Base-by-base conservation (phyloP, 2,888 invertebrate genomes). In the Cheilosia vernalis region DNA sequence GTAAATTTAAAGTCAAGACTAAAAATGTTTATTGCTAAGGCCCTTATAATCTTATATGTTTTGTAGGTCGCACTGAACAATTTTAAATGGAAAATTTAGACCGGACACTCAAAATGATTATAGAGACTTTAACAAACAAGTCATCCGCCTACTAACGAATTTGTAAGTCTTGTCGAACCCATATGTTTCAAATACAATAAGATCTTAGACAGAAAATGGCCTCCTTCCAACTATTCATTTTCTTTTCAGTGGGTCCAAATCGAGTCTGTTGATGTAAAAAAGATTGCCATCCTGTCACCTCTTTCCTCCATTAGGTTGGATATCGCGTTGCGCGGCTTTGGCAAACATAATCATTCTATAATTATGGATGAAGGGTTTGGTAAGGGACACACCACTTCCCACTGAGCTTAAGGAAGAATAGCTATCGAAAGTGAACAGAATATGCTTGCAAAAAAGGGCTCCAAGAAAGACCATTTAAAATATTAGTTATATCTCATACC, bases 241-340 rank as follows among this genome's bases (percentile, higher is more conserved):
- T 19, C 21, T 21, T 53, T 66, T 53, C 51, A 66, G 40, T 9
- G 21, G 21, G 24, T 37, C 27, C 51, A 66, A 7, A 19, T 24
- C 40, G 40, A 66, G 13, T 17, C 24, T 27, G 15, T 5, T 5
- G 40, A 40, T 4, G n/a, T 27, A 13, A 53, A 53, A 9, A 66
- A 53, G 24, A 13, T 40, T 24, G 10, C 27, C 15, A 67, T 55
- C n/a, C 27, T 55, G 6, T 64, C 51, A 30, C 24, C 27, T 78
- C 1, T 79, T 51, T 64, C 64, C 72, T 56, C 64, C 79, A 33
- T 15, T 78, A 13, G 70, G 70, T 4, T 78, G 51, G 63, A 53
- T 78, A 7, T 30, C 53, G 13, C 70, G 40, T 0, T 53, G 60
- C 37, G 13, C 70, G n/a, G 40, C 5, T 74, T 27, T 33, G 24